Evolutionary conservation across 2,888 invertebrate species (phyloP).

Genomic region (Blastobasis adustella): DNA sequence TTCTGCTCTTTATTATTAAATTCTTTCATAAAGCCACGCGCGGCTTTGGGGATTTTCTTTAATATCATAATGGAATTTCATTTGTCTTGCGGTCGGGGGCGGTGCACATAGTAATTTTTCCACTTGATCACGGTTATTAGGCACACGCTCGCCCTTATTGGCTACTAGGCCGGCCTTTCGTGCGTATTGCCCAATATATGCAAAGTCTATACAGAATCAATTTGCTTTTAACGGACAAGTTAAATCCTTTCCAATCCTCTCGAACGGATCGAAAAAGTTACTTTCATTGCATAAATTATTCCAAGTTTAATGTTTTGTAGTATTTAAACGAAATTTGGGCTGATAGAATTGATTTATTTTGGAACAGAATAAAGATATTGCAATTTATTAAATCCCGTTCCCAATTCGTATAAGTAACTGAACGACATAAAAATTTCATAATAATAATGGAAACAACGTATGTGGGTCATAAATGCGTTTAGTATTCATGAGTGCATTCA

Average conservation of each 20-base stretch:
- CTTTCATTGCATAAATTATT: conserved; percentile 1
- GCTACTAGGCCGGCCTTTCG: conserved; percentile 19
- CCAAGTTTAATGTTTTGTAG: no score
- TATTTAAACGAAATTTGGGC: no score
- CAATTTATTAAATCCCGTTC: no score
- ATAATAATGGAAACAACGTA: no score
- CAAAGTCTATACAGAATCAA: conserved; percentile 12
- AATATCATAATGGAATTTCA: conserved; percentile 66
- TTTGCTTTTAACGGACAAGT: conserved; percentile 16
- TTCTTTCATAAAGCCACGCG: conserved; percentile 63
- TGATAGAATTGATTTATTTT: no score
- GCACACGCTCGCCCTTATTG: conserved; percentile 23
- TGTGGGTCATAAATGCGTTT: no score
- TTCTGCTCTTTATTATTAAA: conserved; percentile 67
- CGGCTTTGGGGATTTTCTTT: conserved; percentile 62
- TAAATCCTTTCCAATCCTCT: conserved; percentile 12
- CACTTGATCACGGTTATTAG: conserved; percentile 21
- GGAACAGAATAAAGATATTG: no score
- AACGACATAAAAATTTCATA: no score
- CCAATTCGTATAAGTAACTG: no score
- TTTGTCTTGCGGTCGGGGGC: conserved; percentile 45
- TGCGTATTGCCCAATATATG: conserved; percentile 11
- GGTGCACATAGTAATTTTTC: conserved; percentile 32
- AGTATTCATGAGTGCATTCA: no score
- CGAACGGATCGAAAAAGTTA: conserved; percentile 6